These are phyloP conservation scores for Porphyrio hochstetteri DNA, from an alignment of 2,113 vertebrate genomes.

Conservation along the genomic window DNA sequence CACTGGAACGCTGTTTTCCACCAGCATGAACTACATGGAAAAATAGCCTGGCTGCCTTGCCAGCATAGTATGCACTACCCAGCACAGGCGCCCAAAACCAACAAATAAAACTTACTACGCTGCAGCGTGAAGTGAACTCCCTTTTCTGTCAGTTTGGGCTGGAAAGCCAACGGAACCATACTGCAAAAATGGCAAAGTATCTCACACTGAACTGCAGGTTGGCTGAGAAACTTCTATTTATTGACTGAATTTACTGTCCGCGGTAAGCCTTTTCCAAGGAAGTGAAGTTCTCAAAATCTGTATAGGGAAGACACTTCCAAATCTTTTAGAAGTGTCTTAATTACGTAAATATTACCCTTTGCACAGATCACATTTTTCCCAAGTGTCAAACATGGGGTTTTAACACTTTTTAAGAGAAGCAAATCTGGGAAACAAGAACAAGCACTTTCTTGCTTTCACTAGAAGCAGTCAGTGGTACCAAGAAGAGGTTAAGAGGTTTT, in stretches of 20 bases:
- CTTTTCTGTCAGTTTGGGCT: constrained; percentile 40
- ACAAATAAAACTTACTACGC: constrained; percentile 55
- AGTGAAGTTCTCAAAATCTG: background rate
- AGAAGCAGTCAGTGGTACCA: background rate
- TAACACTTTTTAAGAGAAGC: background rate
- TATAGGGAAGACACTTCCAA: background rate
- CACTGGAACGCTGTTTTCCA: constrained; percentile 36
- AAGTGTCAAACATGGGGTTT: background rate
- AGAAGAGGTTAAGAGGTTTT: background rate
- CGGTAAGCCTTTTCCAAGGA: background rate
- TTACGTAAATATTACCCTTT: background rate
- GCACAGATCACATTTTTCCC: background rate
- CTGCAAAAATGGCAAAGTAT: background rate
- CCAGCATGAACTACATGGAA: constrained; percentile 59
- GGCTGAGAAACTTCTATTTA: background rate
- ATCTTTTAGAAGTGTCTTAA: background rate
- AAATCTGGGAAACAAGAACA: background rate
- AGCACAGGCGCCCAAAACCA: constrained; percentile 38
- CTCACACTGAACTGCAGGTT: background rate
- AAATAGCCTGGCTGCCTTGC: constrained; percentile 25
- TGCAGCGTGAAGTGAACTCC: constrained; percentile 35
- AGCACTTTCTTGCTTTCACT: background rate
- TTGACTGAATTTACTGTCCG: background rate
- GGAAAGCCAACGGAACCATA: background rate
- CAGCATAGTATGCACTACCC: constrained; percentile 40